phyloP scores from a whole-genome alignment of 2,888 invertebrate genomes.

The Tetragnatha montana region DNA sequence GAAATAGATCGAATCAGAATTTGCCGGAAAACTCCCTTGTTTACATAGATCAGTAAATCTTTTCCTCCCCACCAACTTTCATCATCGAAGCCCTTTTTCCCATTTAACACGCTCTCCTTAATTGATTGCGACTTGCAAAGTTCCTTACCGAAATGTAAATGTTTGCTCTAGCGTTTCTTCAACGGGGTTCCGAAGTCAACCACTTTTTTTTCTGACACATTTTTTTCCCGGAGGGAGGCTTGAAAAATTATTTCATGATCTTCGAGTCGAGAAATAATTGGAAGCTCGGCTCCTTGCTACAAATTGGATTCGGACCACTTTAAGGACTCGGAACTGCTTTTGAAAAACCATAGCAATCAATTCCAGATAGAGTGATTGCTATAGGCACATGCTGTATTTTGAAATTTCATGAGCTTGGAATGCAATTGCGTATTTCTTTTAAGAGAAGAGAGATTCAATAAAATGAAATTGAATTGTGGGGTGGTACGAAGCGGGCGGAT shows the following conservation, averaged over 20 bases:
- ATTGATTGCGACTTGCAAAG: slow-evolving; percentile 64
- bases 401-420: slow-evolving; percentile 13
- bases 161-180: slow-evolving; percentile 44
- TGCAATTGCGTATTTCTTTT: slow-evolving; percentile 5
- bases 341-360: slow-evolving; percentile 30
- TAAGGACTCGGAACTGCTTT: not conserved
- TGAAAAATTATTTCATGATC: slow-evolving; percentile 46
- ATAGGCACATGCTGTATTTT: slow-evolving; percentile 26
- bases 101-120: slow-evolving; percentile 53
- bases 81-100: slow-evolving; percentile 40
- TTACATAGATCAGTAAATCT: slow-evolving; percentile 42
- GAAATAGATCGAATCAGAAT: too few relatives aligned
- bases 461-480: slow-evolving; percentile 27
- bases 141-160: slow-evolving; percentile 61
- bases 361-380: slow-evolving; percentile 20
- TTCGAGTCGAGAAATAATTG: slow-evolving; percentile 39
- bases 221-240: not conserved
- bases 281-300: slow-evolving; percentile 2
- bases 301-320: slow-evolving; percentile 36
- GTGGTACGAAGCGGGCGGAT: slow-evolving; percentile 10
- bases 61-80: slow-evolving; percentile 52
- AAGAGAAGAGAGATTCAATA: slow-evolving; percentile 12
- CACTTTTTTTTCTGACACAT: slow-evolving; percentile 11
- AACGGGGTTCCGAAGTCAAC: slow-evolving; percentile 39
- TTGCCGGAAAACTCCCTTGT: not conserved